Evolutionary conservation across 2,113 vertebrate species (phyloP), one percentile per base, ranked within the genome.

Genomic region (Illadopsis cleaveri): DNA sequence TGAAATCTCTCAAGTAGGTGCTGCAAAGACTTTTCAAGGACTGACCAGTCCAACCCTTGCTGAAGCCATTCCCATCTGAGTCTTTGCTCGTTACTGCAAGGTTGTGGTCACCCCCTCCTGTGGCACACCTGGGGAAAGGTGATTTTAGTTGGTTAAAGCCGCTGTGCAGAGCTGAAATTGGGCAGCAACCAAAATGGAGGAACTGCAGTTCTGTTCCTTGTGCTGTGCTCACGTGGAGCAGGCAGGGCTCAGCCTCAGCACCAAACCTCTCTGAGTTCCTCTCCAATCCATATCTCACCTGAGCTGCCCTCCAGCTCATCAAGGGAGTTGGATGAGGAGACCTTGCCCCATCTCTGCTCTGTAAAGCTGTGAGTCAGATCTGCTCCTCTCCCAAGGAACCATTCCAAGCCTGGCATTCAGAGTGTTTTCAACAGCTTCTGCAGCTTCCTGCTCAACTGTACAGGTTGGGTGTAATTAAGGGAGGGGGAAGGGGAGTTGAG

Each of bases 401-500:
- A 5, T 91, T 94, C 77, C 78, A 33, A 54, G 48, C 35, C 86
- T 83, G 50, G 62, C 89, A 40, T 68, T 33, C 84, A 3, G 5
- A 84, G 79, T 75, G 89, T 89, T 95, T 85, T 88, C 84, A 77
- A 37, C 48, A 78, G 92, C 88, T 96, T 65, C 76, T 95, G 57
- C 89, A 53, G 38, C 73, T 68, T 78, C 60, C 14, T 40, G 48
- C 89, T 87, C 75, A 33, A n/a, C 71, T 17, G 15, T 11, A 25
- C 77, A 69, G 82, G 81, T 88, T 93, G 83, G 86, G 11, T 92
- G 33, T 85, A 86, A 93, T 95, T 81, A 87, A 86, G 72, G 83
- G 81, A 84, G 89, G 72, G 72, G 79, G 85, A 73, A 91, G 70
- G 65, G 50, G 64, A 73, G 65, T 64, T 65, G 71, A 86, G 90